Evolutionary conservation across 2,113 vertebrate species (phyloP).

Genomic region (Zeus faber): DNA sequence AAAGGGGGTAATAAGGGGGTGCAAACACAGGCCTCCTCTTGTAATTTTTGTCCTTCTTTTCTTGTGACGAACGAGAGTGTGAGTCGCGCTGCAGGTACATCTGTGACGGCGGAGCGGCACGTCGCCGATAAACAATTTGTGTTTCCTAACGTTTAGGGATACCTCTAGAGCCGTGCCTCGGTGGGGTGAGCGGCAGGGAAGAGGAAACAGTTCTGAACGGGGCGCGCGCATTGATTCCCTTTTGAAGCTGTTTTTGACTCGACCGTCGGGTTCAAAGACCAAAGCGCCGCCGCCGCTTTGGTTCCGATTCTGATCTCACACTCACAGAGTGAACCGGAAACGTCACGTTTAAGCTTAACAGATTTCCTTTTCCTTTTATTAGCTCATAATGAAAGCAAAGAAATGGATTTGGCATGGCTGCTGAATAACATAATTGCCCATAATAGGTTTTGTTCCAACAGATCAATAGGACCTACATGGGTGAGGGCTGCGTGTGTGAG

Average conservation of each 20-base stretch:
- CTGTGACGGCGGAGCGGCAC: neutral
- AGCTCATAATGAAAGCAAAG: constrained; percentile 58
- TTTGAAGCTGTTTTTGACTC: constrained; percentile 13
- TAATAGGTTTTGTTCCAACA: constrained; percentile 70
- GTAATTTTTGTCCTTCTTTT: constrained; percentile 57
- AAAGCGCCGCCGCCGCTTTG: constrained; percentile 2
- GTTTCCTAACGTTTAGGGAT: too few relatives aligned
- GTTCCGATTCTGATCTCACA: constrained; percentile 54
- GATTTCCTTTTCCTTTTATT: constrained; percentile 63
- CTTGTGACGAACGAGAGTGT: constrained; percentile 7
- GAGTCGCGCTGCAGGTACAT: neutral
- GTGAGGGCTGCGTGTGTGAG: constrained; percentile 41
- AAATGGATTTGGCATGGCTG: constrained; percentile 66
- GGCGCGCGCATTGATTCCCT: constrained; percentile 8
- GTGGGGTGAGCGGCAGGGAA: constrained; percentile 9
- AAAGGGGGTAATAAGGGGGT: constrained; percentile 36
- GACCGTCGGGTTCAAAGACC: constrained; percentile 31
- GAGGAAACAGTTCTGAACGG: constrained; percentile 18
- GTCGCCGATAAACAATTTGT: too few relatives aligned
- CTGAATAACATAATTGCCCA: constrained; percentile 63
- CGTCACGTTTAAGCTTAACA: constrained; percentile 59
- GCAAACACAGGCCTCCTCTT: constrained; percentile 37
- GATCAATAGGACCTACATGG: constrained; percentile 67
- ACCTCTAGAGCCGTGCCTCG: constrained; percentile 8
- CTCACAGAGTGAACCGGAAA: constrained; percentile 59